Percentiles rank a stretch among this genome's conserved stretches.
These are phyloP conservation scores for Mobula birostris DNA, from an alignment of 2,113 vertebrate species.

Conservation along the genomic window DNA sequence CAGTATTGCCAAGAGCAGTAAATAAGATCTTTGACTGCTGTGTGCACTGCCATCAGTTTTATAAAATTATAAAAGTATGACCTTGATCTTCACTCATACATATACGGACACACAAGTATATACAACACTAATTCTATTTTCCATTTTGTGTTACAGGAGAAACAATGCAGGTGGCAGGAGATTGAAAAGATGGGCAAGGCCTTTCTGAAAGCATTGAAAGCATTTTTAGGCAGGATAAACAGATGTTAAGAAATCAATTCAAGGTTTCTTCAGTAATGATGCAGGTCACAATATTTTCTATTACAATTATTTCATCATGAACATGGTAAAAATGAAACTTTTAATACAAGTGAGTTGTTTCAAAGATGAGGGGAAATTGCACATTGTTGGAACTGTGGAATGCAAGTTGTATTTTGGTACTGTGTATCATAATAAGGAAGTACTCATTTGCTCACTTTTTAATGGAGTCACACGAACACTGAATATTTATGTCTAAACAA, in stretches of 20 bases:
- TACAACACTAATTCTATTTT: neutral
- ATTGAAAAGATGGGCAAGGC: neutral
- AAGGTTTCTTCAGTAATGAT: neutral
- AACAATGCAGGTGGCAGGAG: neutral
- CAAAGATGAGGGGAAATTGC: neutral
- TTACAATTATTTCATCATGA: neutral
- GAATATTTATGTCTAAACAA: neutral
- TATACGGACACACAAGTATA: neutral
- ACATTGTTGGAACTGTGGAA: neutral
- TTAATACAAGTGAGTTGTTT: neutral
- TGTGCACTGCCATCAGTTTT: too few species aligned
- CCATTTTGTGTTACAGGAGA: neutral
- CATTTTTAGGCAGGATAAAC: slow-evolving; percentile 12
- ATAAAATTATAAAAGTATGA: neutral
- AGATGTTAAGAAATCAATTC: neutral
- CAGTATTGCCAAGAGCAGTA: too few species aligned
- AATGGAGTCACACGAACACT: too few species aligned
- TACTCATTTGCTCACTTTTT: neutral
- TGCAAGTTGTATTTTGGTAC: neutral
- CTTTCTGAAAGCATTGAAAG: neutral
- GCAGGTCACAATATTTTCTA: neutral
- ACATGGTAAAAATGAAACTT: neutral
- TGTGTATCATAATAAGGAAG: neutral
- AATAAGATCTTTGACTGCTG: too few species aligned
- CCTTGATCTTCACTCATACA: neutral